phyloP scores from a whole-genome alignment of 1,140 invertebrate genomes.

The Apis cerana region DNA sequence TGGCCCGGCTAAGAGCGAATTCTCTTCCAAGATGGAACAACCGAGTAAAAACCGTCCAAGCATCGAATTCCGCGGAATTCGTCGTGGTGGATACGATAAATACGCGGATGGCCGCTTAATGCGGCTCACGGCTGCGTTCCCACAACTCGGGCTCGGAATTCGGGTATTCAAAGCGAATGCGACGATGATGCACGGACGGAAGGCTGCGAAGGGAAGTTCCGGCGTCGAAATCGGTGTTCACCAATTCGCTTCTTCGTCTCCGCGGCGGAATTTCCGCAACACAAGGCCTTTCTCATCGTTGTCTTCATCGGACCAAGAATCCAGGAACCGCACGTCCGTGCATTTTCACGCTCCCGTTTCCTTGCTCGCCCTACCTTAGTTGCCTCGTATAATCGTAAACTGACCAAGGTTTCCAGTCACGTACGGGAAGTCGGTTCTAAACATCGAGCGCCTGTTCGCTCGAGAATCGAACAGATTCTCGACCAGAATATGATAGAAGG shows the following conservation, averaged over 20 bases:
- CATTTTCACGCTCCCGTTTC: constrained; percentile 41
- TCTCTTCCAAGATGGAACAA: background rate
- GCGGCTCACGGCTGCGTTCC: constrained; percentile 42
- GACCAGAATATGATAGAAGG: too few relatives aligned
- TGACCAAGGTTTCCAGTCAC: constrained; percentile 72
- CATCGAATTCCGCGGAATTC: constrained; percentile 56
- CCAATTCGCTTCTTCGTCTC: constrained; percentile 20
- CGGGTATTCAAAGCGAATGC: constrained; percentile 49
- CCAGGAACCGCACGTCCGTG: constrained; percentile 38
- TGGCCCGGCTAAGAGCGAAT: background rate
- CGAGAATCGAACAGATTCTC: constrained; percentile 2
- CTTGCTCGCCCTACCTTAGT: constrained; percentile 17
- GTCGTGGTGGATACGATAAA: constrained; percentile 51
- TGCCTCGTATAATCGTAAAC: constrained; percentile 69
- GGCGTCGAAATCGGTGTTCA: constrained; percentile 49
- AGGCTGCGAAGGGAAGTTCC: constrained; percentile 55
- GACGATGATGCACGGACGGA: constrained; percentile 4
- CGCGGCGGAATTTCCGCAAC: background rate
- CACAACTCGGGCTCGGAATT: constrained; percentile 55
- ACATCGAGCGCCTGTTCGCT: constrained; percentile 1
- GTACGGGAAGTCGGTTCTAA: constrained; percentile 60
- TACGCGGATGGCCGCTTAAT: constrained; percentile 53
- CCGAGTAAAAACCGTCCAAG: constrained; percentile 41
- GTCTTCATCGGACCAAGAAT: constrained; percentile 30
- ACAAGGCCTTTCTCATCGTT: background rate